A percentile compares a stretch with the other conserved stretches of the same genome.
Evolutionary conservation across 37 sponge, comb jelly and placozoan species (phyloP).

Genomic region (Amphimedon queenslandica): DNA sequence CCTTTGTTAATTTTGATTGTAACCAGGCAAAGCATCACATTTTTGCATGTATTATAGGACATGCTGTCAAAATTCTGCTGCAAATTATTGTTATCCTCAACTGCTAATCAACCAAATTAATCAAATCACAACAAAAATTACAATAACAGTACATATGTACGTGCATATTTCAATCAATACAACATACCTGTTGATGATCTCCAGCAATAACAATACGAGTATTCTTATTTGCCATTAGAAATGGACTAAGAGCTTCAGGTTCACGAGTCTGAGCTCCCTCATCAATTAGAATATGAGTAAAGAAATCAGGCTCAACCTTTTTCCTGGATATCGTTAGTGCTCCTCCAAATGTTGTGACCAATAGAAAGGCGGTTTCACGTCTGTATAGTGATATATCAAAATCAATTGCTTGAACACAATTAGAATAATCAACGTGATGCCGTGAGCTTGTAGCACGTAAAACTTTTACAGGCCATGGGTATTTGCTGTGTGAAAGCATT

Average conservation of each 20-base stretch:
- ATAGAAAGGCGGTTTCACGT: not conserved
- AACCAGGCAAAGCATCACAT: too few species aligned
- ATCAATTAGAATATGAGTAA: constrained; percentile 67
- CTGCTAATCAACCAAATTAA: too few species aligned
- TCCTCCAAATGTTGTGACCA: constrained; percentile 44
- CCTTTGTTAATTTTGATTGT: too few species aligned
- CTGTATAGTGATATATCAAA: not conserved
- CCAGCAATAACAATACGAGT: constrained; percentile 39
- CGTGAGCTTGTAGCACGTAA: not conserved
- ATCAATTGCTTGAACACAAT: not conserved
- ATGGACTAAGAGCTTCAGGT: constrained; percentile 40
- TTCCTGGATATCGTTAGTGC: not conserved
- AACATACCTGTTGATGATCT: constrained; percentile 39
- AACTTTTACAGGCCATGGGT: not conserved
- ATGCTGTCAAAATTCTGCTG: too few species aligned
- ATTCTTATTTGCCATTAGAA: not conserved
- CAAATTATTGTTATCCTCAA: too few species aligned
- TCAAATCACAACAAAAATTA: not conserved
- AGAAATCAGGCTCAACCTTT: not conserved
- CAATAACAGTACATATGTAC: not conserved
- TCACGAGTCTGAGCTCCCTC: constrained; percentile 64
- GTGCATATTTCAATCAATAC: not conserved
- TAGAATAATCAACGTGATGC: not conserved
- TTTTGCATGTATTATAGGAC: too few species aligned
- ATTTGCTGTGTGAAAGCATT: not conserved